Base-by-base conservation (phyloP, 2,797 vertebrate species). In the Bucorvus abyssinicus region DNA sequence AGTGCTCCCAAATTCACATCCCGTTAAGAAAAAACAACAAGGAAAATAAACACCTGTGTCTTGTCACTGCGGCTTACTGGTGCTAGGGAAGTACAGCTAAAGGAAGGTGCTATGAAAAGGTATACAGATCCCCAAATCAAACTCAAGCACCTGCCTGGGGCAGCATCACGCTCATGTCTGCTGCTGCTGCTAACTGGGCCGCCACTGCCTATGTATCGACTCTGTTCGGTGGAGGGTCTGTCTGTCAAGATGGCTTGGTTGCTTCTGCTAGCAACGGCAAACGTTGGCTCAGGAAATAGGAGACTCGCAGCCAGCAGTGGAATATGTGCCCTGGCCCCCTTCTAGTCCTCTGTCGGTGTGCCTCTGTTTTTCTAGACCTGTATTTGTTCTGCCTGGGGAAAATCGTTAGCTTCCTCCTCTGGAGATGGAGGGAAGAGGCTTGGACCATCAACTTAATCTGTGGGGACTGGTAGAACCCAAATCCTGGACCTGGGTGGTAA, bases 31-130 rank as follows among this genome's bases (percentile, higher is more conserved):
- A 34, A 22, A 1, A 1, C 22, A 23, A 4, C 5, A 10, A 29
- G 34, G 42, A 14, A 36, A 34, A 15, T 10, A 26, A 29, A 9
- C 0, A 0, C 9, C 6, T 2, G 0, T 59, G 7, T 55, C 12
- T 27, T 24, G 18, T 20, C 24, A 1, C 40, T 8, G 0, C 40
- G 19, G 14, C 49, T 74, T 17, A 3, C 14, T 5, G 3, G 24
- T 59, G 81, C 27, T 36, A 1, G 36, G 57, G 3, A 8, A 34
- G 16, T 4, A 6, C 26, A 23, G 56, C 27, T 44, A 2, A 6
- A 24, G 15, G 21, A 6, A n/a, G 17, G 23, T 5, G 12, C 47
- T 34, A 2, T 29, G 26, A 6, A 34, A 32, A 57, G 19, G 2
- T 16, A 4, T 1, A 2, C 1, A 56, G 34, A 10, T 7, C 6